Percentiles rank a stretch among this genome's conserved stretches.
Evolutionary conservation across 2,888 invertebrate species (phyloP).

Genomic region (Caenorhabditis sulstoni): DNA sequence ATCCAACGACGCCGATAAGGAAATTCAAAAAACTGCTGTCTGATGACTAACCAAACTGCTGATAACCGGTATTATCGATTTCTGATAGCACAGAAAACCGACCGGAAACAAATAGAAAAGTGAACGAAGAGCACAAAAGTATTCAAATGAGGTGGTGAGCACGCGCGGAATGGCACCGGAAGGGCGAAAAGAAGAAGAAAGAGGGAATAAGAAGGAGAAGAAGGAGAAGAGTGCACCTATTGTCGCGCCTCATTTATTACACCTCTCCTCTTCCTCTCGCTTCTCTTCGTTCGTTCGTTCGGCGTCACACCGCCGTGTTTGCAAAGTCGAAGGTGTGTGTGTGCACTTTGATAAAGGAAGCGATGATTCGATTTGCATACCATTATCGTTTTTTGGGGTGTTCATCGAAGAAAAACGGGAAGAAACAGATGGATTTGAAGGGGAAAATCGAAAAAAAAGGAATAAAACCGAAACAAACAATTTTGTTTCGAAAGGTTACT

Average conservation of each 20-base stretch:
- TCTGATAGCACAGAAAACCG: background rate
- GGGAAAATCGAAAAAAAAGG: background rate
- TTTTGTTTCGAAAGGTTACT: background rate
- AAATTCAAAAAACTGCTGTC: no score
- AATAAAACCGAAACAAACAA: background rate
- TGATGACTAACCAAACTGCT: no score
- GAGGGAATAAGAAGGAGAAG: conserved; percentile 14
- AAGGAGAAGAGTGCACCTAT: conserved; percentile 45
- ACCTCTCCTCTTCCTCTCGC: background rate
- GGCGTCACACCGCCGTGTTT: conserved; percentile 22
- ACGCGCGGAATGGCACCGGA: background rate
- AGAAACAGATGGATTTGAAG: background rate
- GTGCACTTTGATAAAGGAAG: conserved; percentile 9
- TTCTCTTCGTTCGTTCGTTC: conserved; percentile 21
- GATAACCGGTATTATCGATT: background rate
- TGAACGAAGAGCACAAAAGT: background rate
- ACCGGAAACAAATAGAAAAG: background rate
- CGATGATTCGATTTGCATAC: conserved; percentile 9
- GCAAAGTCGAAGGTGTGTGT: conserved; percentile 35
- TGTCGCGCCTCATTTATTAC: conserved; percentile 52
- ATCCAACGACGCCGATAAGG: no score
- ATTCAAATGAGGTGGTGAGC: conserved; percentile 7
- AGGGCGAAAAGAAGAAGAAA: conserved; percentile 7
- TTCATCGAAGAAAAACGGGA: background rate
- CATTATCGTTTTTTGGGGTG: background rate